Conservation (phyloP, 2,888 invertebrate genomes). For the Drosophila mimetica region DNA sequence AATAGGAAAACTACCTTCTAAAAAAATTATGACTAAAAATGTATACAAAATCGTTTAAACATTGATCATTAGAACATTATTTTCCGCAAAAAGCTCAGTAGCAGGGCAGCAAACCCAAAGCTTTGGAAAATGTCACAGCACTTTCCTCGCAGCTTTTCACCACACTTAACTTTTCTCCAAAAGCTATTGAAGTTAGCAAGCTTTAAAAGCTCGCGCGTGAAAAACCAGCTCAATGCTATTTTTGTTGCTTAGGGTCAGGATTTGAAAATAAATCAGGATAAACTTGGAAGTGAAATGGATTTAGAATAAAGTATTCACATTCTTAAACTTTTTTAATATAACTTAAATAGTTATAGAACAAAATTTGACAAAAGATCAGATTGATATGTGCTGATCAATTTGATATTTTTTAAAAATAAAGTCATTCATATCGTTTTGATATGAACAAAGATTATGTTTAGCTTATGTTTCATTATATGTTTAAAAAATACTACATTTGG, state of each 20-base stretch:
- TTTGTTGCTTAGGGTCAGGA: slow-evolving; percentile 36
- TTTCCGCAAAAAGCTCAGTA: slow-evolving; percentile 6
- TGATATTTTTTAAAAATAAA: too few relatives aligned
- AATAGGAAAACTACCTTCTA: background rate
- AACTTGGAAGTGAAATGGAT: background rate
- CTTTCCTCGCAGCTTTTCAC: slow-evolving; percentile 29
- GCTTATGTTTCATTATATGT: too few relatives aligned
- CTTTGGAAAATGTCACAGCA: background rate
- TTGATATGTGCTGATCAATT: too few relatives aligned
- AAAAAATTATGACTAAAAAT: background rate
- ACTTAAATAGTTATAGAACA: too few relatives aligned
- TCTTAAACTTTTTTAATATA: too few relatives aligned
- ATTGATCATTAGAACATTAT: background rate
- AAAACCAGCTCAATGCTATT: slow-evolving; percentile 8
- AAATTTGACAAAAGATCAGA: too few relatives aligned
- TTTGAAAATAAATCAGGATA: slow-evolving; percentile 1
- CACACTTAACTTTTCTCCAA: background rate
- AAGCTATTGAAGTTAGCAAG: slow-evolving; percentile 7
- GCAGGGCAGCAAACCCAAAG: slow-evolving; percentile 21
- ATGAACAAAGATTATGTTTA: too few relatives aligned
- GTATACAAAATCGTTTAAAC: background rate
- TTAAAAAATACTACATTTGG: too few relatives aligned
- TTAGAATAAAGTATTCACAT: too few relatives aligned
- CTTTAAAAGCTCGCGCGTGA: background rate
- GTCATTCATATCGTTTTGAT: too few relatives aligned